Conservation (phyloP, 2,113 vertebrate species). For the Dromiciops gliroides region DNA sequence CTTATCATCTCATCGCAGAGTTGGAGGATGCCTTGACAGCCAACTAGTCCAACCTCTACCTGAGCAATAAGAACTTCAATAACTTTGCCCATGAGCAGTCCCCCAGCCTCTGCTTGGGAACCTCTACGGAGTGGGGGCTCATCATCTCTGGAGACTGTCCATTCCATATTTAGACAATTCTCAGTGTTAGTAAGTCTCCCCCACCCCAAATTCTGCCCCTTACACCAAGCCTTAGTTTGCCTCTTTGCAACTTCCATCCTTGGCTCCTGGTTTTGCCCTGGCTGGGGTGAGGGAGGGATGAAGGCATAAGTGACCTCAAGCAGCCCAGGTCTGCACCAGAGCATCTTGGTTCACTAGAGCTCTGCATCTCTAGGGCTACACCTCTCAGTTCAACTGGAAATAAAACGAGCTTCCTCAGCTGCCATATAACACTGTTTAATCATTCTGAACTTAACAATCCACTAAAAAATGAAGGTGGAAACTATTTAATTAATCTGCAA, state of each 20-base stretch:
- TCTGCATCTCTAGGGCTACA: not conserved
- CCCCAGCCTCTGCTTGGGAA: not conserved
- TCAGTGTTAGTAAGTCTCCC: not conserved
- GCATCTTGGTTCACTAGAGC: not conserved
- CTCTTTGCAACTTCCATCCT: not conserved
- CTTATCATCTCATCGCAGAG: not conserved
- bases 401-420: not conserved
- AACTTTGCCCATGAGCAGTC: not conserved
- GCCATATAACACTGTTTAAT: not conserved
- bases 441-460: not conserved
- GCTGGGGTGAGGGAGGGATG: not conserved
- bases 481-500: not conserved
- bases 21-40: not conserved
- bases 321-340: not conserved
- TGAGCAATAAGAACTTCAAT: not conserved
- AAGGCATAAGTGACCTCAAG: not conserved
- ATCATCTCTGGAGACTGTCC: not conserved
- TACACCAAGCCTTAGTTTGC: not conserved
- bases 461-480: not conserved
- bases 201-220: not conserved
- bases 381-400: not conserved
- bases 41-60: not conserved
- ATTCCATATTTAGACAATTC: not conserved
- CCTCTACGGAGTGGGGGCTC: not conserved
- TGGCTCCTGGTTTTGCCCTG: not conserved